Percentiles rank a stretch among this genome's conserved stretches.
Conservation (phyloP, 2,797 vertebrate genomes). For the Coilia nasus region DNA sequence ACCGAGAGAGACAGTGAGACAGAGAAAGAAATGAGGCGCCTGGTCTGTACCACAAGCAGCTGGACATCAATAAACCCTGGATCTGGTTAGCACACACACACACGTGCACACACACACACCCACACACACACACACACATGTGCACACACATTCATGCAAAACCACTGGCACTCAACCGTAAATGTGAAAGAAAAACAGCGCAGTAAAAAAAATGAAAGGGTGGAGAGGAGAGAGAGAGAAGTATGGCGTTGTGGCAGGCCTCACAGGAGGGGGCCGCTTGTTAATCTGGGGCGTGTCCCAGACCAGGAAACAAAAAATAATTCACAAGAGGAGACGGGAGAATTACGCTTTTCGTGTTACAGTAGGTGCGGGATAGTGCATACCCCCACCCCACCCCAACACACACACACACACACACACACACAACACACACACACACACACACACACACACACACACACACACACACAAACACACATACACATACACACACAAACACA, state of each 20-base stretch:
- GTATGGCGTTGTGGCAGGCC: neutral
- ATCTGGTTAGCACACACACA: neutral
- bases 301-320: neutral
- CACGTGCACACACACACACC: neutral
- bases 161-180: conserved; percentile 14
- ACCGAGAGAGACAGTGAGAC: neutral
- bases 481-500: too few species aligned
- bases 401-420: too few species aligned
- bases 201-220: conserved; percentile 7
- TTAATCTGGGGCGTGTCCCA: conserved; percentile 11
- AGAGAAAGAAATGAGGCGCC: neutral
- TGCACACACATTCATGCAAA: neutral
- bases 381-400: neutral
- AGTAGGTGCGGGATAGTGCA: neutral
- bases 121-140: conserved; percentile 1
- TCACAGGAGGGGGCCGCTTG: neutral
- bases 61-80: conserved; percentile 1
- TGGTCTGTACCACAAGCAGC: conserved; percentile 11
- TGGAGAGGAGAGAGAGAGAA: too few species aligned
- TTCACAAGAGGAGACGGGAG: neutral
- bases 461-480: too few species aligned
- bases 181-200: neutral
- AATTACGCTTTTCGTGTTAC: neutral
- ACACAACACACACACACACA: too few species aligned
- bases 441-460: too few species aligned